Base-by-base conservation (phyloP, 2,797 vertebrate genomes). In the Oreortyx pictus region DNA sequence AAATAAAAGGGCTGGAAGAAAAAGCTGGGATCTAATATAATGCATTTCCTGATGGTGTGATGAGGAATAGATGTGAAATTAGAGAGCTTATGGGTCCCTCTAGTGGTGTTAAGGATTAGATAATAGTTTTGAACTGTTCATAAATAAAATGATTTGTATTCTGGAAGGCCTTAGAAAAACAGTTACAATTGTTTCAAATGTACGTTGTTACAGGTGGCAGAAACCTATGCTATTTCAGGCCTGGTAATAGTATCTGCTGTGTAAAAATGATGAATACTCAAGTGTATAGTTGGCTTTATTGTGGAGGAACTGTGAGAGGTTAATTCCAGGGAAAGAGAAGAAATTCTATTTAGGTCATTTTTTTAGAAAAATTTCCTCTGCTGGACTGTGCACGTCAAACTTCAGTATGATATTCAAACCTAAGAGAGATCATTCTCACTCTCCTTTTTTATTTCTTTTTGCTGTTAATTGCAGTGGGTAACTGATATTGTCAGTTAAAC, bases 81-180 rank as follows among this genome's bases (percentile, higher is more conserved):
- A 23, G 62, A 83, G 74, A 83, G 91, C 62, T 60, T 88, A 35
- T 82, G 59, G 80, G 87, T 93, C 94, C 94, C 86, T 95, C 93
- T 96, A 94, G 92, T 86, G 94, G 93, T 91, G 18, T 59, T 66
- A 88, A 82, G 37, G 70, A 67, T 25, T 57, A 22, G 4, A 9
- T 29, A 20, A 39, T 50, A 6, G 19, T 83, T 86, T 29, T 4
- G 57, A 7, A 66, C 78, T 59, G 19, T 29, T 80, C 18, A 2
- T 52, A 59, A 86, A 18, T 25, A 37, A 67, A 64, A 20, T 35
- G 1, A 60, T 37, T 88, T 88, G 8, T 92, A 2, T 73, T 6
- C 14, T 73, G 20, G 24, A 54, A 74, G 25, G 11, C 64, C 12
- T 62, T 37, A 41, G 50, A 71, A 50, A 31, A 41, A 8, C 4